Evolutionary conservation across 1,140 invertebrate species (phyloP).

Genomic region (Elysia chlorotica): DNA sequence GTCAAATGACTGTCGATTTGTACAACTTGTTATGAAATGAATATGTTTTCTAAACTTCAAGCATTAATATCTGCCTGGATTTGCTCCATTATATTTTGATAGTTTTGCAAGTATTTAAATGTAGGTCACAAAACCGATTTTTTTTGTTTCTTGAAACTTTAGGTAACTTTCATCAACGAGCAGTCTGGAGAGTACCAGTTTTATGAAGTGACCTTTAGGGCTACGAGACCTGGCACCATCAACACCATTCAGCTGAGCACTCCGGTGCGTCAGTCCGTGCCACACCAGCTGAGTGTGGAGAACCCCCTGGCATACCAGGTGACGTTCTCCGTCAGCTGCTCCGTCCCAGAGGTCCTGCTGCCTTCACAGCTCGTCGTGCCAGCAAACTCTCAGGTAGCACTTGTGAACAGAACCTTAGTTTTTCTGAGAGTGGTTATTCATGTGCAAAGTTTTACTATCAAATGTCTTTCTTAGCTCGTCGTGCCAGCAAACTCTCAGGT

Average conservation of each 20-base stretch:
- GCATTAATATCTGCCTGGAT: no score
- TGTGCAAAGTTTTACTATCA: no score
- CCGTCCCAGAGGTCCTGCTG: conserved; percentile 53
- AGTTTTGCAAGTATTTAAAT: no score
- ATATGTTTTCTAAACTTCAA: no score
- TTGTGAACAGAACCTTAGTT: no score
- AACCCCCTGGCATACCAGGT: conserved; percentile 55
- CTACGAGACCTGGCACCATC: conserved; percentile 53
- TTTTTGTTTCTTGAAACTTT: no score
- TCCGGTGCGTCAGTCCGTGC: conserved; percentile 56
- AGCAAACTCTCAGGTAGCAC: conserved; percentile 53
- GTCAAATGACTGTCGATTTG: no score
- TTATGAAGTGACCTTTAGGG: conserved; percentile 57
- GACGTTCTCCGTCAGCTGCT: conserved; percentile 48
- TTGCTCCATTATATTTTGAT: no score
- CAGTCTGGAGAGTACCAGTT: conserved; percentile 58
- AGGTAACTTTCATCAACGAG: conserved; percentile 61
- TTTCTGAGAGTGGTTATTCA: no score
- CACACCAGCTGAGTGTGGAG: conserved; percentile 52
- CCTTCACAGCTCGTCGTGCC: conserved; percentile 53
- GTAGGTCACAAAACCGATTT: no score
- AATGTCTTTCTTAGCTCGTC: conserved; percentile 48
- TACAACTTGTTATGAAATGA: no score
- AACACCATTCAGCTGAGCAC: conserved; percentile 54
- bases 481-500: conserved; percentile 56